A percentile compares a stretch with the other conserved stretches of the same genome.
Evolutionary conservation across 2,888 invertebrate genomes (phyloP).

Genomic region (Heteromyza rotundicornis): DNA sequence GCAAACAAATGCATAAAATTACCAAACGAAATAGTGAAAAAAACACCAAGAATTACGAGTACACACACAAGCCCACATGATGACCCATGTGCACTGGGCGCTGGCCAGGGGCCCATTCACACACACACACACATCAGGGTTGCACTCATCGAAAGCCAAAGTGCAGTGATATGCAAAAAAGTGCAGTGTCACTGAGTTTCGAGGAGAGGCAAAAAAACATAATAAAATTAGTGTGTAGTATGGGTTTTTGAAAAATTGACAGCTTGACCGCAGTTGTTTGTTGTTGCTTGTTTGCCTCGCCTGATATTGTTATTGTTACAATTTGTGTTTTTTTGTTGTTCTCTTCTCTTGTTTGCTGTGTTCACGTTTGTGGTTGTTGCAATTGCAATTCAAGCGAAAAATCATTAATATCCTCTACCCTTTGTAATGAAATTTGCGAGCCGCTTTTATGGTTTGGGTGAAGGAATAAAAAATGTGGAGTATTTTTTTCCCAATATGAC

Average conservation of each 20-base stretch:
- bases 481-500: neutral
- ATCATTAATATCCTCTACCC: conserved; percentile 56
- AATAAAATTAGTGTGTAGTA: too few relatives aligned
- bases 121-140: conserved; percentile 11
- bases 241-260: conserved; percentile 49
- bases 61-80: too few relatives aligned
- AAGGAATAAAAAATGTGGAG: neutral
- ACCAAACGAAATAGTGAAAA: conserved; percentile 46
- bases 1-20: conserved; percentile 54
- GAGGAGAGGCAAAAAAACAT: too few relatives aligned
- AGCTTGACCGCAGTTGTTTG: conserved; percentile 52
- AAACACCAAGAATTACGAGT: too few relatives aligned
- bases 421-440: neutral
- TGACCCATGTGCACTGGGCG: neutral
- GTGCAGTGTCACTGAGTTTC: conserved; percentile 51
- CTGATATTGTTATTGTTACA: conserved; percentile 47
- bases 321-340: conserved; percentile 29
- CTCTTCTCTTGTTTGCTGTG: conserved; percentile 5
- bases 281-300: neutral
- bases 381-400: conserved; percentile 58
- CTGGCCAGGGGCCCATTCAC: too few relatives aligned
- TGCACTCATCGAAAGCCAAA: too few relatives aligned
- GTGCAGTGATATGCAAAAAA: conserved; percentile 52
- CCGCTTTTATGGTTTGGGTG: neutral
- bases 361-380: conserved; percentile 37